Percentiles rank a stretch among this genome's conserved stretches.
phyloP scores from a whole-genome alignment of 2,797 vertebrate genomes.

The Naso thynnoides region DNA sequence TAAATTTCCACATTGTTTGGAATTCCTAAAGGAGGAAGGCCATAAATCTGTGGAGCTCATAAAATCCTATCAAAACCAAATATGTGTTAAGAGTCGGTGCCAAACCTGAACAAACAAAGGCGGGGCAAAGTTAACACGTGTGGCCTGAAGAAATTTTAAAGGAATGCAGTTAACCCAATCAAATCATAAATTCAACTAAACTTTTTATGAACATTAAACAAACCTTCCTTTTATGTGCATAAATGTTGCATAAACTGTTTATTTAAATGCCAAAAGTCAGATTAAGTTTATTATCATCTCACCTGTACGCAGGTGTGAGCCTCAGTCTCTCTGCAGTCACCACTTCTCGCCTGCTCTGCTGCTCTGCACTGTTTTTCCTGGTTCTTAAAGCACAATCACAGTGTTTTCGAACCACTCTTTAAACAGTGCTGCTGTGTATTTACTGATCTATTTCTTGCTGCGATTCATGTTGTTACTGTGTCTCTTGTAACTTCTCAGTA shows the following conservation, averaged over 20 bases:
- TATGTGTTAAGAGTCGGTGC: conserved; percentile 25
- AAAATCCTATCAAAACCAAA: conserved; percentile 42
- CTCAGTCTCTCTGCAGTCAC: conserved; percentile 33
- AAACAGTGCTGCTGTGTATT: conserved; percentile 76
- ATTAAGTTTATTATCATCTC: conserved; percentile 18
- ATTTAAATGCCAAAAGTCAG: conserved; percentile 20
- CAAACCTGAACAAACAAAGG: conserved; percentile 48
- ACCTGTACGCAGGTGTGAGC: conserved; percentile 17
- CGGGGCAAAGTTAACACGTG: background rate
- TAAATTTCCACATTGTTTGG: conserved; percentile 14
- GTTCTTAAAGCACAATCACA: conserved; percentile 57
- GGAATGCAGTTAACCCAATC: conserved; percentile 5
- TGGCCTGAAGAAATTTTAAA: background rate
- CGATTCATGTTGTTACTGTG: conserved; percentile 78
- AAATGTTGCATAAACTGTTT: conserved; percentile 1
- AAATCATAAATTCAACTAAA: background rate
- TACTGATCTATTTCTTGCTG: conserved; percentile 78
- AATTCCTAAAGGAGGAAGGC: conserved; percentile 25
- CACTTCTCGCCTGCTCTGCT: conserved; percentile 38
- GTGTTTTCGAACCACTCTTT: conserved; percentile 71
- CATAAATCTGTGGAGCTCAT: conserved; percentile 22
- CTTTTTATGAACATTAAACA: conserved; percentile 10
- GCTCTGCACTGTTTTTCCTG: conserved; percentile 59
- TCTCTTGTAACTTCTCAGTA: conserved; percentile 78
- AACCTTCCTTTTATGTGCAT: background rate